A percentile compares a stretch with the other conserved stretches of the same genome.
Evolutionary conservation across 2,888 invertebrate species (phyloP).

Genomic region (Andrena praecox): DNA sequence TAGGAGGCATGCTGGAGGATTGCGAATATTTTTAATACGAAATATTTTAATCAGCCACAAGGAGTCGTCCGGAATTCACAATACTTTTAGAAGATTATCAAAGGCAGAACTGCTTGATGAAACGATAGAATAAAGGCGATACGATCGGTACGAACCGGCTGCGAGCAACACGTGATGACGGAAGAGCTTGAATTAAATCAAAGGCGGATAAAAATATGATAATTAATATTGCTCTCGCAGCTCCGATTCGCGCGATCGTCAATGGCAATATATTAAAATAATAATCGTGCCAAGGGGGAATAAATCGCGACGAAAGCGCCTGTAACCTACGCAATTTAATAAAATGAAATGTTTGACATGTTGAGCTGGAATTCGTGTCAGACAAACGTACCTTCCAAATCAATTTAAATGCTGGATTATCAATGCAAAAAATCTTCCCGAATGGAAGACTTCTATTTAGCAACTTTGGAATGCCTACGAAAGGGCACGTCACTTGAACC

Average conservation of each 20-base stretch:
- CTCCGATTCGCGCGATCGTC: conserved; percentile 18
- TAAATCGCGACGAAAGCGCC: background rate
- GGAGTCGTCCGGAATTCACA: no score
- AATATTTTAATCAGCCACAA: no score
- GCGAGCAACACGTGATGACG: conserved; percentile 42
- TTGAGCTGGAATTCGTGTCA: conserved; percentile 7
- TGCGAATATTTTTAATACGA: no score
- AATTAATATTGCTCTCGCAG: conserved; percentile 43
- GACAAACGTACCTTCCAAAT: conserved; percentile 1
- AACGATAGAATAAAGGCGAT: conserved; percentile 39
- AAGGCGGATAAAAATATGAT: conserved; percentile 48
- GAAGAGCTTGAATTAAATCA: conserved; percentile 46
- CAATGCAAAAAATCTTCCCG: background rate
- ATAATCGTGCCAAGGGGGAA: background rate
- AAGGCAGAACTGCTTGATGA: no score
- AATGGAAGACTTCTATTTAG: conserved; percentile 6
- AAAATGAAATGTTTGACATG: conserved; percentile 22
- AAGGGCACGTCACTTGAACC: background rate
- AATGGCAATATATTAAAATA: conserved; percentile 3
- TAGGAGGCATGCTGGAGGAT: no score
- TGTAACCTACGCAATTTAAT: background rate
- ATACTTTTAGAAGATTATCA: no score
- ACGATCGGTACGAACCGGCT: conserved; percentile 18
- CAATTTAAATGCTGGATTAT: background rate
- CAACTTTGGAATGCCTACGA: background rate